phyloP scores from a whole-genome alignment of 2,797 vertebrate genomes.

The Pagetopsis macropterus region DNA sequence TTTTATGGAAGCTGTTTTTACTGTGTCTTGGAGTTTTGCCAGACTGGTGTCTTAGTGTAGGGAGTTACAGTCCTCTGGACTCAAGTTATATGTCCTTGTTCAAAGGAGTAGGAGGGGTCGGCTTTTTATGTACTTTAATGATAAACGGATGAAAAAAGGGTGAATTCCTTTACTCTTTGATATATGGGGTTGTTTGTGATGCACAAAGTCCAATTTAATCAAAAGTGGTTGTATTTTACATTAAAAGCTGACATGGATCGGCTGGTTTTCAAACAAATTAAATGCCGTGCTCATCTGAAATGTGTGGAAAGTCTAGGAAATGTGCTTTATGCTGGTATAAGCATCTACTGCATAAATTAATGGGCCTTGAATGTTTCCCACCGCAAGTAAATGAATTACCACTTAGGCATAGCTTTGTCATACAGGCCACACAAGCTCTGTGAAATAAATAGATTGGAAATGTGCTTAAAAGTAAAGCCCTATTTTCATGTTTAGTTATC shows the following conservation, averaged over 20 bases:
- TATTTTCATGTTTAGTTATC: constrained; percentile 38
- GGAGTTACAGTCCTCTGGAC: constrained; percentile 73
- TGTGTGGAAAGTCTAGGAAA: constrained; percentile 62
- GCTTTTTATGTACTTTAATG: constrained; percentile 76
- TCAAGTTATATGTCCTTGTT: constrained; percentile 70
- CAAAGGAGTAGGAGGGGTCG: constrained; percentile 59
- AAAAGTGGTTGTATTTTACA: constrained; percentile 72
- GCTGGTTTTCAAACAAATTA: constrained; percentile 74
- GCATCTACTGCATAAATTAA: constrained; percentile 66
- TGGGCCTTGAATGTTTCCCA: constrained; percentile 52
- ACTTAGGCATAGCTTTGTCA: constrained; percentile 58
- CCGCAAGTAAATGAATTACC: constrained; percentile 56
- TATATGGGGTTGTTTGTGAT: constrained; percentile 65
- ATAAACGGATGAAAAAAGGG: constrained; percentile 64
- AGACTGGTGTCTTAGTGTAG: constrained; percentile 61
- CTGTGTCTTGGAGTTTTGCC: constrained; percentile 72
- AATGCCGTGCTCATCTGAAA: constrained; percentile 62
- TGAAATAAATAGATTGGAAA: constrained; percentile 38
- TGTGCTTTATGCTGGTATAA: constrained; percentile 63
- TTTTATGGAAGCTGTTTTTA: constrained; percentile 77
- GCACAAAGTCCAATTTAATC: constrained; percentile 72
- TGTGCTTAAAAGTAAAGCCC: constrained; percentile 23
- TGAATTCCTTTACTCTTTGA: constrained; percentile 60
- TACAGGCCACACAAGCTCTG: constrained; percentile 28
- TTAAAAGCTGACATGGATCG: constrained; percentile 73